Evolutionary conservation across 2,797 vertebrate species (phyloP), one percentile per base, ranked within the genome.

Genomic region (Micropoecilia bifurca): DNA sequence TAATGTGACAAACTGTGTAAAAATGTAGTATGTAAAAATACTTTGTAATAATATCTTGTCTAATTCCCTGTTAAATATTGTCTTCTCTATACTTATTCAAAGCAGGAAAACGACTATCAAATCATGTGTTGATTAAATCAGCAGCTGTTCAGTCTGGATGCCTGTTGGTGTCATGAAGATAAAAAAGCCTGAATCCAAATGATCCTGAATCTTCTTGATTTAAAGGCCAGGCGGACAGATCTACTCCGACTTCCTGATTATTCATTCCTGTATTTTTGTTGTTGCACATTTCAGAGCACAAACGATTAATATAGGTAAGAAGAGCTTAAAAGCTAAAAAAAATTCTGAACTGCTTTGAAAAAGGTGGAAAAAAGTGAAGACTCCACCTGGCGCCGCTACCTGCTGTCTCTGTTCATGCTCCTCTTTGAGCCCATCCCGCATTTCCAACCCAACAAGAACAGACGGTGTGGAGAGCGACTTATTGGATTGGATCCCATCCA

Each of bases 401-500:
- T 88, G 83, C 75, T 71, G 79, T 71, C 82, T 79, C 83, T 69
- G 36, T 73, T 85, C 88, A 75, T 80, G 80, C 89, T 85, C 85
- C 83, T 84, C 89, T 73, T 43, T 50, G 46, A 76, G 80, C 75
- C 77, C 68, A 48, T 36, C 33, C 85, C 83, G 83, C 82, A 74
- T 79, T 81, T 90, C 79, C 82, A 87, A 18, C 85, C 80, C 89
- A 73, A 77, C 83, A 10, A 87, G 87, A 90, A 90, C 93, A 94
- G 93, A 90, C 88, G 90, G 90, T 63, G 77, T 57, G 84, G 79
- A 80, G 84, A 89, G 85, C 43, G 77, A 90, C 75, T 92, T 87
- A 92, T 90, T 90, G 91, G 86, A 88, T 92, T 93, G 91, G 87
- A 92, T 89, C 83, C 85, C 83, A 82, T 86, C 86, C 92, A 92